phyloP scores from a whole-genome alignment of 2,113 vertebrate genomes.

The Psephotus haematonotus region DNA sequence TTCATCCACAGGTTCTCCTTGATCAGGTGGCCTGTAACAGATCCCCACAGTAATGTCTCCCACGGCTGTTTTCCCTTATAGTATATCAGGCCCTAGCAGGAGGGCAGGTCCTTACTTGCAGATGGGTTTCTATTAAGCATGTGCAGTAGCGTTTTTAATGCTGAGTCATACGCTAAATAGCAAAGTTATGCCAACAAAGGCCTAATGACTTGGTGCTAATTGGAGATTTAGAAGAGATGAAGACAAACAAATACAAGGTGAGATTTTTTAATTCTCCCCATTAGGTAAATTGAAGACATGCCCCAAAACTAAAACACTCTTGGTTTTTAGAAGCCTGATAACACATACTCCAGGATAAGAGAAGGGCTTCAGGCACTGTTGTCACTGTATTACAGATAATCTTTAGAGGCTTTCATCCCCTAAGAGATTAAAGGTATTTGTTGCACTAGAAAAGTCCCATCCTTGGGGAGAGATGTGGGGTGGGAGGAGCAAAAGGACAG shows the following conservation, averaged over 20 bases:
- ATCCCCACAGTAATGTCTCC: too few species aligned
- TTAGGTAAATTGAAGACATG: neutral
- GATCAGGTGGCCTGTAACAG: too few species aligned
- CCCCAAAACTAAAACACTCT: neutral
- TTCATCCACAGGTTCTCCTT: too few species aligned
- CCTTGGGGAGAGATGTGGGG: rapidly evolving
- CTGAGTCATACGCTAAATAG: neutral
- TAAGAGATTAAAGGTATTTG: neutral
- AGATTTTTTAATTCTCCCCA: neutral
- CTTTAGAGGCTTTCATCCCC: neutral
- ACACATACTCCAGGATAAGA: neutral
- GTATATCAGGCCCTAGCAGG: neutral
- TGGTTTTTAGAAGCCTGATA: neutral
- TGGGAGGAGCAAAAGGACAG: neutral
- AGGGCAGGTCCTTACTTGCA: neutral
- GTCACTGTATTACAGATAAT: neutral
- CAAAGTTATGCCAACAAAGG: neutral
- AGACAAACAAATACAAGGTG: neutral
- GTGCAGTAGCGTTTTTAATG: neutral
- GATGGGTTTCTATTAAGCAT: neutral
- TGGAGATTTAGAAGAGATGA: neutral
- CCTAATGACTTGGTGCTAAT: neutral
- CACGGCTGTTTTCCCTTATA: too few species aligned
- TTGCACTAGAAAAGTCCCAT: neutral
- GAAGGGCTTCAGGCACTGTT: neutral